Percentiles rank a stretch among this genome's conserved stretches.
Evolutionary conservation across 1,140 invertebrate genomes (phyloP).

Genomic region (Belonocnema kinseyi): DNA sequence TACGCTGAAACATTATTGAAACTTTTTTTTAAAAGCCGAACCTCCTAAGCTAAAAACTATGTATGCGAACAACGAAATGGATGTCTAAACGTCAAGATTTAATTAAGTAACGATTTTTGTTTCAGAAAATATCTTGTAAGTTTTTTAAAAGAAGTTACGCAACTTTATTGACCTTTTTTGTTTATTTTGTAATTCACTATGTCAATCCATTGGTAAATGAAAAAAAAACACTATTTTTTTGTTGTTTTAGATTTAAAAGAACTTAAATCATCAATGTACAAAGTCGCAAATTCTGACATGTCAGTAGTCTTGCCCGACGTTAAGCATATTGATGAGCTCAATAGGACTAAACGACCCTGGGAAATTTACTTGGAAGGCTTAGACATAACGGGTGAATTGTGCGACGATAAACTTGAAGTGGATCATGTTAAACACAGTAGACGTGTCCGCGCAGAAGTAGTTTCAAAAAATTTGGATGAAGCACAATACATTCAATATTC

Average conservation of each 20-base stretch:
- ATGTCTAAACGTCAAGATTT: no score
- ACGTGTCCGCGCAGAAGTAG: slow-evolving; percentile 68
- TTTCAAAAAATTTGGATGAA: slow-evolving; percentile 68
- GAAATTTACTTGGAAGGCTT: slow-evolving; percentile 61
- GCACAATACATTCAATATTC: slow-evolving; percentile 71
- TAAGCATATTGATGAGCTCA: slow-evolving; percentile 41
- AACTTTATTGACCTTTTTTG: no score
- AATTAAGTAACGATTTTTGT: no score
- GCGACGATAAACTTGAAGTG: slow-evolving; percentile 55
- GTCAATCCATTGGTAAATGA: neutral
- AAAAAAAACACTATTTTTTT: slow-evolving; percentile 21
- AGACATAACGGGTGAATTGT: slow-evolving; percentile 70
- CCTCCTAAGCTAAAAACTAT: no score
- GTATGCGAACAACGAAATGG: no score
- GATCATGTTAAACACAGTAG: slow-evolving; percentile 70
- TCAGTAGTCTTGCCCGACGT: slow-evolving; percentile 44
- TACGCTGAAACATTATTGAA: no score
- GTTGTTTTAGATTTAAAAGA: slow-evolving; percentile 66
- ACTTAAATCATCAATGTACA: slow-evolving; percentile 61
- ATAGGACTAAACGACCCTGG: slow-evolving; percentile 52
- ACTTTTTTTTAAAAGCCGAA: no score
- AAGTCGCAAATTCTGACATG: slow-evolving; percentile 54
- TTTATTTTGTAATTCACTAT: slow-evolving; percentile 8
- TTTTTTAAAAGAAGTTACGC: no score
- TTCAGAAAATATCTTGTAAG: no score